Percentiles rank a stretch among this genome's conserved stretches.
phyloP scores from a whole-genome alignment of 2,113 vertebrate genomes.

The Daboia siamensis region DNA sequence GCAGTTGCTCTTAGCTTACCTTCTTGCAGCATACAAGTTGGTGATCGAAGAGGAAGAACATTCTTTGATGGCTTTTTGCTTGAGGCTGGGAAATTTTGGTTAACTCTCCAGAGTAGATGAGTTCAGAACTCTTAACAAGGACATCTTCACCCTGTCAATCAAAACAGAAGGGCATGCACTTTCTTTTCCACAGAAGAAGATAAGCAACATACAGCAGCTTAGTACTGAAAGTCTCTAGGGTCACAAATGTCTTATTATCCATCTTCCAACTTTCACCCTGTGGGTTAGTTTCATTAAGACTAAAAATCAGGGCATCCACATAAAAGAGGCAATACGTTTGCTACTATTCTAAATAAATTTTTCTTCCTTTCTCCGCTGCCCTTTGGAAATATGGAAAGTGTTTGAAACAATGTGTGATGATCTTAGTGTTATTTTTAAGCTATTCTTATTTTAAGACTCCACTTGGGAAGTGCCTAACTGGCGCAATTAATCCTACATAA shows the following conservation, averaged over 20 bases:
- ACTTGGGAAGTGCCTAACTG: neutral
- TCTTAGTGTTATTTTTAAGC: neutral
- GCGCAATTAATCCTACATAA: neutral
- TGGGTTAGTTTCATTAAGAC: neutral
- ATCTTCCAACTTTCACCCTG: neutral
- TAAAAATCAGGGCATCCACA: neutral
- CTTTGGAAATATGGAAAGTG: neutral
- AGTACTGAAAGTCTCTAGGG: neutral
- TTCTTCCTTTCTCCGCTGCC: neutral
- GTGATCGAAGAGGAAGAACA: constrained; percentile 96
- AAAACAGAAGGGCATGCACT: constrained; percentile 33
- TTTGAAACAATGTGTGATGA: neutral
- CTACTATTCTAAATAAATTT: neutral
- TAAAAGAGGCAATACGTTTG: neutral
- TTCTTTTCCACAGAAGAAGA: neutral
- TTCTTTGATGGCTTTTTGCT: constrained; percentile 90
- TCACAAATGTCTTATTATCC: neutral
- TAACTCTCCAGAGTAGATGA: constrained; percentile 92
- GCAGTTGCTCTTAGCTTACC: constrained; percentile 65
- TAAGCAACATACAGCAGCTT: neutral
- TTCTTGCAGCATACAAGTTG: constrained; percentile 97
- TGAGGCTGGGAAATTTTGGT: constrained; percentile 88
- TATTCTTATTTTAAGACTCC: neutral
- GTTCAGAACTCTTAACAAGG: constrained; percentile 89
- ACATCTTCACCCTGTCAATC: constrained; percentile 86